phyloP scores from a whole-genome alignment of 2,113 vertebrate species.

The Cyanoderma ruficeps region DNA sequence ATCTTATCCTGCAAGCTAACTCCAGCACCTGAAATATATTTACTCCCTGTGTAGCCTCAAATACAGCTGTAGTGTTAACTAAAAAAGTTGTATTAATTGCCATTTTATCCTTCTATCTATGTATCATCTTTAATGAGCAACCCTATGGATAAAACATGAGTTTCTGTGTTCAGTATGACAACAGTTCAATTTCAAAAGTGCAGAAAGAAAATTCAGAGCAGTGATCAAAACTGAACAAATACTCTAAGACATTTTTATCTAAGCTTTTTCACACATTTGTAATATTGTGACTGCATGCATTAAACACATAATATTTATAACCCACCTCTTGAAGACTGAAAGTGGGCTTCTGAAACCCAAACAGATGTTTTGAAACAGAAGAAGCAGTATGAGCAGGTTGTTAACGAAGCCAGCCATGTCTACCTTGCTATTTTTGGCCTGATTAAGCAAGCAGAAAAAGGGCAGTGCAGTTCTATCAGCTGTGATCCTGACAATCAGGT shows the following conservation, averaged over 20 bases:
- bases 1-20: neutral
- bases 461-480: constrained; percentile 25
- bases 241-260: neutral
- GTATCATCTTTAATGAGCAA: neutral
- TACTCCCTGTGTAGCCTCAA: neutral
- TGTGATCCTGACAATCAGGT: constrained; percentile 57
- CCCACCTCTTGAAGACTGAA: constrained; percentile 84
- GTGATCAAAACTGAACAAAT: neutral
- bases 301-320: neutral
- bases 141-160: neutral
- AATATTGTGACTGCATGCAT: neutral
- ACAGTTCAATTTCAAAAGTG: neutral
- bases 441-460: constrained; percentile 46
- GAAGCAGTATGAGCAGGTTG: constrained; percentile 73
- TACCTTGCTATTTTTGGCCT: constrained; percentile 55
- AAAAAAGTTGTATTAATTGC: neutral
- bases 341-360: constrained; percentile 74
- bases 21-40: neutral
- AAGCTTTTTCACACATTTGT: neutral
- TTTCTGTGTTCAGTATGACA: neutral
- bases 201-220: neutral
- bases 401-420: constrained; percentile 79
- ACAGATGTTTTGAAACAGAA: constrained; percentile 78
- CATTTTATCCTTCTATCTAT: neutral
- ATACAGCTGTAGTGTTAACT: neutral